A percentile compares a stretch with the other conserved stretches of the same genome.
Conservation (phyloP, 2,113 vertebrate genomes). For the Ceuthmochares aereus region DNA sequence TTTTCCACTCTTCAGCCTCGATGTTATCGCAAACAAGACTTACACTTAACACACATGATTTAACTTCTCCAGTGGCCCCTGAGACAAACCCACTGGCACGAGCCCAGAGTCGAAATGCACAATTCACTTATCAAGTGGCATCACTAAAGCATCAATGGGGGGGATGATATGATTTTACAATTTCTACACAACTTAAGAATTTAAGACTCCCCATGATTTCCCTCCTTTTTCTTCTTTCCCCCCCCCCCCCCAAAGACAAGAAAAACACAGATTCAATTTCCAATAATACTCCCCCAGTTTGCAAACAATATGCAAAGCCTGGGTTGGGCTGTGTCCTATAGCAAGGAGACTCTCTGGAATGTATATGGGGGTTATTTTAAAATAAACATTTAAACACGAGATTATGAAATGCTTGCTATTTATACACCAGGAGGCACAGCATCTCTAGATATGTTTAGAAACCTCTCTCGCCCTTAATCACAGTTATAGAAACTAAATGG, state of each 20-base stretch:
- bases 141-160: neutral
- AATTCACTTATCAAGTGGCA: neutral
- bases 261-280: neutral
- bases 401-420: conserved; percentile 74
- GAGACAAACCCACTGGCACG: neutral
- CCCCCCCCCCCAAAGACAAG: neutral
- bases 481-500: conserved; percentile 70
- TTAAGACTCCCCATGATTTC: neutral
- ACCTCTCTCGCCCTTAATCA: conserved; percentile 67
- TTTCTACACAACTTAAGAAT: neutral
- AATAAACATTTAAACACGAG: conserved; percentile 69
- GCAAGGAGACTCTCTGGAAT: conserved; percentile 46
- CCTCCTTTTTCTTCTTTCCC: neutral
- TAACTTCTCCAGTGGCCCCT: conserved; percentile 5
- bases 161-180: neutral
- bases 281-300: neutral
- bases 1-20: conserved; percentile 58
- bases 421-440: conserved; percentile 68
- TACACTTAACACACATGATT: conserved; percentile 10
- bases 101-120: neutral
- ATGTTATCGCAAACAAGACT: conserved; percentile 60
- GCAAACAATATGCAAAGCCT: conserved; percentile 16
- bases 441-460: conserved; percentile 77
- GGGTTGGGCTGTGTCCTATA: neutral
- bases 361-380: conserved; percentile 67